Conservation (phyloP, 2,113 vertebrate genomes). For the Corythornis vintsioides region DNA sequence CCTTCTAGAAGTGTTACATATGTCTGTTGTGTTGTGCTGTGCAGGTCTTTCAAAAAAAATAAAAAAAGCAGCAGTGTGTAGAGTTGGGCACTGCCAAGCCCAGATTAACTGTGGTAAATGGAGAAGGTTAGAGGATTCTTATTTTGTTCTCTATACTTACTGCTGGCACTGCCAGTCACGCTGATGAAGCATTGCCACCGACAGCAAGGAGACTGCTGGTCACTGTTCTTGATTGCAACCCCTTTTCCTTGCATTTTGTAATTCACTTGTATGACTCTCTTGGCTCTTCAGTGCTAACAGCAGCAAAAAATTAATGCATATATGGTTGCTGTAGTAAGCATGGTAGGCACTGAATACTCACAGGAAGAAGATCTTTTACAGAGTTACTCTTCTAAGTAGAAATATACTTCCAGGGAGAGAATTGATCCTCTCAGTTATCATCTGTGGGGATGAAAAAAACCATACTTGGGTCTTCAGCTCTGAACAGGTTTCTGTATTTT, state of each 20-base stretch:
- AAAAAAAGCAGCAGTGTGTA: neutral
- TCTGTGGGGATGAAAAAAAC: neutral
- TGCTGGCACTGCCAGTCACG: neutral
- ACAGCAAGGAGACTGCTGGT: neutral
- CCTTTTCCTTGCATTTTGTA: neutral
- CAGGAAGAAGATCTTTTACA: neutral
- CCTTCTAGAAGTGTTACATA: neutral
- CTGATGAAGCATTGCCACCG: neutral
- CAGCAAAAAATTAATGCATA: neutral
- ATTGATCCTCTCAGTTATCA: neutral
- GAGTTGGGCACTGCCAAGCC: neutral
- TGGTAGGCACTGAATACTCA: neutral
- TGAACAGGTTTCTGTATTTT: neutral
- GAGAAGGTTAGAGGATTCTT: constrained; percentile 15
- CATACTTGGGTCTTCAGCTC: constrained; percentile 4
- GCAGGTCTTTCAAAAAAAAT: neutral
- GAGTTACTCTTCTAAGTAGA: neutral
- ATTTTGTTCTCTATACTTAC: neutral
- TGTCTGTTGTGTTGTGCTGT: neutral
- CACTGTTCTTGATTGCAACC: neutral
- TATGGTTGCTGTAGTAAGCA: neutral
- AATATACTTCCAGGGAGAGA: neutral
- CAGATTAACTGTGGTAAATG: constrained; percentile 16
- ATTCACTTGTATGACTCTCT: neutral
- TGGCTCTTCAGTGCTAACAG: neutral